phyloP scores from a whole-genome alignment of 2,888 invertebrate species.

The Aleiodes alternator region DNA sequence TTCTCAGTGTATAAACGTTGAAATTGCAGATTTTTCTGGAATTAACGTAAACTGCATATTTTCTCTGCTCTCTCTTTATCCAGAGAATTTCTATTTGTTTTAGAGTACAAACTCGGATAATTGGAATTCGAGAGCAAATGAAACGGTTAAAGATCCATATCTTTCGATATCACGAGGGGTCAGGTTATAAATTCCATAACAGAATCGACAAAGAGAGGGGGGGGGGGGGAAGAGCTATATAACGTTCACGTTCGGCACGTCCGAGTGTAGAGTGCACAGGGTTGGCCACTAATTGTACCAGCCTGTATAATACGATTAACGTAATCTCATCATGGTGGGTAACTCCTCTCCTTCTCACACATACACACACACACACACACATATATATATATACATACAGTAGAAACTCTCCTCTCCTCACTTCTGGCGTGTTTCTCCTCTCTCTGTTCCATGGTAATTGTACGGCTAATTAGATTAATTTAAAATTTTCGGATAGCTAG shows the following conservation, averaged over 20 bases:
- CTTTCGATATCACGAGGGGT: slow-evolving; percentile 25
- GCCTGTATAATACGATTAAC: slow-evolving; percentile 69
- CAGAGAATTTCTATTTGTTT: slow-evolving; percentile 28
- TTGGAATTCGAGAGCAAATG: slow-evolving; percentile 33
- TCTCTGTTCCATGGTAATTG: slow-evolving; percentile 62
- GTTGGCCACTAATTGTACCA: slow-evolving; percentile 65
- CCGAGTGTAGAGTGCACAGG: slow-evolving; percentile 48
- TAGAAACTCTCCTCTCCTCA: background rate
- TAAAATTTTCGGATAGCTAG: slow-evolving; percentile 67
- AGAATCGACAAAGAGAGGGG: slow-evolving; percentile 46
- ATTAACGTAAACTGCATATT: background rate
- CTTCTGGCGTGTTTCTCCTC: background rate
- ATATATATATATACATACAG: background rate
- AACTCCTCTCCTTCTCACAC: slow-evolving; percentile 12
- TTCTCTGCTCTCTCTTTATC: slow-evolving; percentile 15
- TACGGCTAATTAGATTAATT: slow-evolving; percentile 71
- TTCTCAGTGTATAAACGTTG: no score
- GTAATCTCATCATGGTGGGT: slow-evolving; percentile 65
- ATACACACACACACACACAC: background rate
- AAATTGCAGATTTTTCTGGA: slow-evolving; percentile 7
- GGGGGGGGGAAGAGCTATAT: slow-evolving; percentile 38
- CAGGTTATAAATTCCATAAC: slow-evolving; percentile 48
- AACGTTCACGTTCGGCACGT: slow-evolving; percentile 49
- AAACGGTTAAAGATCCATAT: slow-evolving; percentile 36
- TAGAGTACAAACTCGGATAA: slow-evolving; percentile 2